Conservation (phyloP, 2,888 invertebrate genomes). For the Eupithecia pulchellata region DNA sequence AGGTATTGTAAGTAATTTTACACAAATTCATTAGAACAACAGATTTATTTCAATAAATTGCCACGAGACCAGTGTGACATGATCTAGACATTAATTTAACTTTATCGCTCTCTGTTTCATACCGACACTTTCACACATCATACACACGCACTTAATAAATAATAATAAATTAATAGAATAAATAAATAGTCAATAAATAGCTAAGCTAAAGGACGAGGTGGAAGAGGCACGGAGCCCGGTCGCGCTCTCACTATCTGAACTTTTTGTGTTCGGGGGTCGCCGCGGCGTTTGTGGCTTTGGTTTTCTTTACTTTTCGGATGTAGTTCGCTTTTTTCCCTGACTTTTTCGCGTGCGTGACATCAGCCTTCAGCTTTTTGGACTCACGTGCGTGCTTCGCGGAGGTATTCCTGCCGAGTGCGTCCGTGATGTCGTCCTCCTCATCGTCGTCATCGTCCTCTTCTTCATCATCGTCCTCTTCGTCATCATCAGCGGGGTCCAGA, state of each 20-base stretch:
- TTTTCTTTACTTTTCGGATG: conserved; percentile 83
- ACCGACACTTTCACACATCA: conserved; percentile 83
- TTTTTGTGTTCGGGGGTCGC: conserved; percentile 82
- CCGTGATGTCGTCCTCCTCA: conserved; percentile 87
- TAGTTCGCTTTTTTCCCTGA: conserved; percentile 80
- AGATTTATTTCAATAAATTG: conserved; percentile 85
- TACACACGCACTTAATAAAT: conserved; percentile 86
- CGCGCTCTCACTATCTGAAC: conserved; percentile 82
- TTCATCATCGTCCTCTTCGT: conserved; percentile 89
- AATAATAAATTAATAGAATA: conserved; percentile 86
- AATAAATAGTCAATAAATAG: conserved; percentile 86
- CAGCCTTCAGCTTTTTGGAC: conserved; percentile 89
- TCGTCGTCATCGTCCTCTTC: conserved; percentile 88
- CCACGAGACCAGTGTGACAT: conserved; percentile 85
- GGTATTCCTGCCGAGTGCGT: conserved; percentile 85
- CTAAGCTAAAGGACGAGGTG: conserved; percentile 84
- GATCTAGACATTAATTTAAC: conserved; percentile 86
- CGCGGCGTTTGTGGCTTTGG: conserved; percentile 80
- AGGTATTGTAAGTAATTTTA: conserved; percentile 79
- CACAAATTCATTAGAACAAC: conserved; percentile 80
- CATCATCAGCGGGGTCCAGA: conserved; percentile 86
- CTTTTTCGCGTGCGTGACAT: conserved; percentile 77
- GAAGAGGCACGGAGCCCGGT: conserved; percentile 68
- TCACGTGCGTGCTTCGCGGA: conserved; percentile 90
- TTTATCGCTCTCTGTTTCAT: conserved; percentile 79